Base-by-base conservation (phyloP, 1,140 invertebrate species). In the Bombus fervidus region DNA sequence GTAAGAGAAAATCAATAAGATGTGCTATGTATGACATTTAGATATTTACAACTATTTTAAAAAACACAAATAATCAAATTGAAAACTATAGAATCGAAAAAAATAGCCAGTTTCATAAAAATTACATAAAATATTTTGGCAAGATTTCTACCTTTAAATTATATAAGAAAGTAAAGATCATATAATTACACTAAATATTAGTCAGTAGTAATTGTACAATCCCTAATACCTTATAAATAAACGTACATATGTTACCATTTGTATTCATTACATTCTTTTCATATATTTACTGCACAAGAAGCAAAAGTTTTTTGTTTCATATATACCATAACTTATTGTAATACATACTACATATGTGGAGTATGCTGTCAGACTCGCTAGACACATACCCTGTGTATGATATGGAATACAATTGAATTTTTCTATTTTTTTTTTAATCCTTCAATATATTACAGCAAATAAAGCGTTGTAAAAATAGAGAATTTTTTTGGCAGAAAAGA, bases 161-260 rank as follows among this genome's bases (percentile, higher is more conserved):
- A 59, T 84, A 57, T 79, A 79, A 79, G 82, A 84, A 84, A 84
- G 25, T 84, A 72, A 84, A 71, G 75, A 84, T 84, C 82, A 78
- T 79, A 84, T 79, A 79, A 84, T 84, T 84, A 84, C 66, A 84
- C 66, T 47, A 84, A 79, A 79, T 71, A 84, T 79, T 84, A 72
- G 25, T 71, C 66, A 79, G 41, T 79, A 79, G 37, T 71, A 79
- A 84, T 79, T 84, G 53, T 84, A 84, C 82, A 84, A 79, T 84
- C 75, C 47, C 66, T 79, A 83, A 71, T 84, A 84, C 82, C 82
- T 79, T 79, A 84, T 84, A 84, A 59, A 79, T 84, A 84, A 78
- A 83, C 59, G 64, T 77, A 78, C 74, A 84, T 79, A 84, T 25
- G 47, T 72, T 62, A 72, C 31, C 47, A 69, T 59, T 75, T n/a